These are phyloP conservation scores for Esox niger DNA, from an alignment of 2,113 vertebrate genomes.

Conservation along the genomic window DNA sequence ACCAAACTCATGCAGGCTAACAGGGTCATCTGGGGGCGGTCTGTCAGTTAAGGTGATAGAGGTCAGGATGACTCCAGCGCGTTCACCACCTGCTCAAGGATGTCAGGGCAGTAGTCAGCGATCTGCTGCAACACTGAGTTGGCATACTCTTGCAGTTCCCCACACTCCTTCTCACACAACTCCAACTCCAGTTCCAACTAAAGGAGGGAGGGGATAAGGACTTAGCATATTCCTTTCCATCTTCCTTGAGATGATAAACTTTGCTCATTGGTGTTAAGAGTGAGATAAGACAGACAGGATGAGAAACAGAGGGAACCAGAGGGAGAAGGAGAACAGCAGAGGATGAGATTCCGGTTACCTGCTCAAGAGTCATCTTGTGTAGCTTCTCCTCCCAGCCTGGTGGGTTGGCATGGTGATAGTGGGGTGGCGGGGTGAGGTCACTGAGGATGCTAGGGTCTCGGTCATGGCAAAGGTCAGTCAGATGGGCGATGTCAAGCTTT, in stretches of 20 bases:
- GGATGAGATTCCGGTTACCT: conserved; percentile 68
- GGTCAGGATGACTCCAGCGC: conserved; percentile 90
- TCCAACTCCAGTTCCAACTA: conserved; percentile 89
- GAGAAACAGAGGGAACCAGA: background rate
- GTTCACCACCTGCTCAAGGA: conserved; percentile 98
- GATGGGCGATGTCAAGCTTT: conserved; percentile 94
- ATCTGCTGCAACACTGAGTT: conserved; percentile 97
- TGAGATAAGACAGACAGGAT: background rate
- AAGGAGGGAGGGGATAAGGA: conserved; percentile 5
- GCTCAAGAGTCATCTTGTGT: conserved; percentile 84
- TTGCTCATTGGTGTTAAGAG: background rate
- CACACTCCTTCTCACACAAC: conserved; percentile 87
- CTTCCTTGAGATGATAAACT: no score
- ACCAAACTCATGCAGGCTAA: conserved; percentile 7
- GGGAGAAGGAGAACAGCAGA: background rate
- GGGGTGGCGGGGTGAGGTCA: conserved; percentile 84
- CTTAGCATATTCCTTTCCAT: background rate
- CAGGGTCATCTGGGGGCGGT: conserved; percentile 4
- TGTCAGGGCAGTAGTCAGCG: conserved; percentile 96
- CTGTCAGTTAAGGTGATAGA: conserved; percentile 15
- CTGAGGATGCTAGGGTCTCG: conserved; percentile 90
- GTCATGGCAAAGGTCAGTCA: conserved; percentile 91
- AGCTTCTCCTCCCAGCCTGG: conserved; percentile 86
- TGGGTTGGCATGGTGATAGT: conserved; percentile 83
- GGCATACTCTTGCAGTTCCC: conserved; percentile 95